Conservation (phyloP, 2,888 invertebrate genomes). For the Ptychoptera albimana region DNA sequence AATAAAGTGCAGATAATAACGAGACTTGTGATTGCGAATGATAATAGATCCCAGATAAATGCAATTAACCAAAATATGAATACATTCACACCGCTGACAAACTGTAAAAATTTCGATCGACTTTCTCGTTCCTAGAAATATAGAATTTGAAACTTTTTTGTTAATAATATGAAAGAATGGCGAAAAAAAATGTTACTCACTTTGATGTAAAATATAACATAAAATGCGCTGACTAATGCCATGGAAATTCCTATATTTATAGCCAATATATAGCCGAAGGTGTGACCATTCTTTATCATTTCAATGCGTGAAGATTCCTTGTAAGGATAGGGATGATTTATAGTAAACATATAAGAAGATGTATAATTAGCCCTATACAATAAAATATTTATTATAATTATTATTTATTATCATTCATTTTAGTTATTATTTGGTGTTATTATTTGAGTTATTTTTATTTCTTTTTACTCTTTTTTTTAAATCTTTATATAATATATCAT, state of each 20-base stretch:
- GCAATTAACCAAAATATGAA: slow-evolving; percentile 55
- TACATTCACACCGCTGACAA: slow-evolving; percentile 56
- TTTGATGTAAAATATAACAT: slow-evolving; percentile 41
- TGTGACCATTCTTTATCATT: slow-evolving; percentile 18
- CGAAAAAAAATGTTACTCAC: neutral
- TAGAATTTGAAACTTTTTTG: too few relatives aligned
- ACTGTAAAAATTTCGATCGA: slow-evolving; percentile 59
- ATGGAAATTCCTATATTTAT: slow-evolving; percentile 59
- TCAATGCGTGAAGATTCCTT: slow-evolving; percentile 31
- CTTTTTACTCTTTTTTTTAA: too few relatives aligned
- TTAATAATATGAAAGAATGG: too few relatives aligned
- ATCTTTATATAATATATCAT: too few relatives aligned
- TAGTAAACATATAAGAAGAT: too few relatives aligned
- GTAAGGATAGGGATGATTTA: slow-evolving; percentile 48
- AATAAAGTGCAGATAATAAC: slow-evolving; percentile 44
- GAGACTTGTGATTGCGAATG: slow-evolving; percentile 50
- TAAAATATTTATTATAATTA: too few relatives aligned
- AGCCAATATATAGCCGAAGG: slow-evolving; percentile 44
- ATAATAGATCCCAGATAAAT: slow-evolving; percentile 36
- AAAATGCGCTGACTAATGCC: slow-evolving; percentile 51
- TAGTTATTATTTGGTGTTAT: too few relatives aligned
- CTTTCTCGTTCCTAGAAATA: slow-evolving; percentile 41
- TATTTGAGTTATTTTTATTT: too few relatives aligned
- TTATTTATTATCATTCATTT: too few relatives aligned
- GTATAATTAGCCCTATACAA: too few relatives aligned